Evolutionary conservation across 2,888 invertebrate species (phyloP).

Genomic region (Drosophila subsilvestris): DNA sequence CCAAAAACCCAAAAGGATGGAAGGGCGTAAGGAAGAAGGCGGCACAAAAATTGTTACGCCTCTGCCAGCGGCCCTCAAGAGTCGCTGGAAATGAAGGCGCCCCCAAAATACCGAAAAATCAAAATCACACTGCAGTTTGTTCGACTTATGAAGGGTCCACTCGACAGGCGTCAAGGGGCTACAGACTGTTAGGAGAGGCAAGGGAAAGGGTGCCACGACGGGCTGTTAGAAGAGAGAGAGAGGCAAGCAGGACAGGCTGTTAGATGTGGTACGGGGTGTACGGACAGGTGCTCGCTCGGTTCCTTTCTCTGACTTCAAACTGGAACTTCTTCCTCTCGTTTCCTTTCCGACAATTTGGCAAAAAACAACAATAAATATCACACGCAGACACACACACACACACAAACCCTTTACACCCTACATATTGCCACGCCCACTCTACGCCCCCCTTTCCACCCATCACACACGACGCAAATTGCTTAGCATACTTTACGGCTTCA

Average conservation of each 20-base stretch:
- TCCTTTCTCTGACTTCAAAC: not conserved
- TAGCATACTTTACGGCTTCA: conserved; percentile 79
- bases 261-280: not conserved
- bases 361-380: conserved; percentile 73
- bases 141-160: conserved; percentile 54
- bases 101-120: conserved; percentile 29
- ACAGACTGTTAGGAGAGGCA: not conserved
- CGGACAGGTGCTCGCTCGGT: not conserved
- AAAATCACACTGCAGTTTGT: conserved; percentile 39
- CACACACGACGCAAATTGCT: conserved; percentile 67
- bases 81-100: not conserved
- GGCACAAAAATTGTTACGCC: not conserved
- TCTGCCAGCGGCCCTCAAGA: conserved; percentile 3
- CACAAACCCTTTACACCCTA: not conserved
- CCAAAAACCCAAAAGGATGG: not conserved
- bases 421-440: not conserved
- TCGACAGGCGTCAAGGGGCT: conserved; percentile 43
- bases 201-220: not conserved
- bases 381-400: conserved; percentile 15
- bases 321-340: not conserved
- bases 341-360: conserved; percentile 46
- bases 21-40: not conserved
- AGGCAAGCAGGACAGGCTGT: not conserved
- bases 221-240: not conserved
- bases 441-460: not conserved